Evolutionary conservation across 2,797 vertebrate species (phyloP), one percentile per base, ranked within the genome.

Genomic region (Bradypus variegatus): DNA sequence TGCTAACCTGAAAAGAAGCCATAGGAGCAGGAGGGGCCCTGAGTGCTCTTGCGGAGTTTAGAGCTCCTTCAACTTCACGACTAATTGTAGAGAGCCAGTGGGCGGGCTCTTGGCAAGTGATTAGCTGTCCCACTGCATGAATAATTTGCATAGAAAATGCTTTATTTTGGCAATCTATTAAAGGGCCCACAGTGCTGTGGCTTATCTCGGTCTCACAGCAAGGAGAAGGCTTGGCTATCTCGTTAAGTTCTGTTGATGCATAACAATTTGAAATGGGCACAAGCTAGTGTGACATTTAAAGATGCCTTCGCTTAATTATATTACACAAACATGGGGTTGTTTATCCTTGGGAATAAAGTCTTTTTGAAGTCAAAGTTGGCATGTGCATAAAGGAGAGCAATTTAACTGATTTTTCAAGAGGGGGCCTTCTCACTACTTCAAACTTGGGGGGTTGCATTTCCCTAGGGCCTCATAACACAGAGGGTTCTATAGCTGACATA

Each of bases 141-240:
- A 98, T 98, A 98, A 99, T 99, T 99, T 99, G 98, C 99, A 99
- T 99, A 99, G 99, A 99, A 99, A 99, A 99, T 98, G 98, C 99
- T 99, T 99, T 99, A 99, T 99, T 99, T 99, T 99, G 99, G 99
- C 99, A 99, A 99, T 99, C 99, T 99, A 99, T 99, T 99, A 99
- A 99, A 99, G 99, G 98, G 98, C 98, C 98, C 98, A 98, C 98
- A 98, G 99, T 99, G 98, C 98, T 98, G 98, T 98, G 98, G 98
- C 99, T 99, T 99, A 99, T 99, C 99, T 98, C 99, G 96, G 98
- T 98, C 98, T 98, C 98, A 97, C 99, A 99, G 99, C 98, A 99
- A 98, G 98, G 98, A 98, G 98, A 98, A 99, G 99, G 98, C 98
- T 99, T 98, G 98, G 98, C 99, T 99, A 99, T 99, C 99, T 99